Base-by-base conservation (phyloP, 2,797 vertebrate genomes). In the Malacoraja senta region DNA sequence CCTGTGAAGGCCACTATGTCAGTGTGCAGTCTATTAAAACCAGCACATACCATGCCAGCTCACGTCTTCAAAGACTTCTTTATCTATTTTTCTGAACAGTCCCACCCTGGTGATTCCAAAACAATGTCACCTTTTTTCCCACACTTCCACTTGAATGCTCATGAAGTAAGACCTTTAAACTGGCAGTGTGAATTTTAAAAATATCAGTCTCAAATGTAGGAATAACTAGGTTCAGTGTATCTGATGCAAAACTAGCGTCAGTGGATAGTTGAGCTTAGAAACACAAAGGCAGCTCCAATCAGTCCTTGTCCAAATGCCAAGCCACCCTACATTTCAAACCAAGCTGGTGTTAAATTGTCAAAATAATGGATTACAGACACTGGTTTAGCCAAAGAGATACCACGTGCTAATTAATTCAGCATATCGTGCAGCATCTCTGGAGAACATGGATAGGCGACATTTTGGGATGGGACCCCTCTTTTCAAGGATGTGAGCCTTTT, bases 1-100 rank as follows among this genome's bases (percentile, higher is more conserved):
- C 96, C 96, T 95, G 81, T 95, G 95, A 95, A 96, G 95, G 95
- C 94, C 93, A 93, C 93, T 19, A 44, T 93, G 79, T 35, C 93
- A 72, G 83, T 78, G 35, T 38, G 21, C 88, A 91, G n/a, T 53
- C 90, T 91, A 38, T 44, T 74, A 91, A 91, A 71, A 91, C 65
- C 12, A 74, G 24, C 71, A 21, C 12, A 21, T 74, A 74, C 32
- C 71, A 53, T 71, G 72, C 24, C 35, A 13, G 38, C 68, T 65
- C 68, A 74, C 90, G 68, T 44, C 68, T 13, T 74, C 19, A 91
- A 68, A 68, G 32, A 38, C 6, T 53, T 26, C 26, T 72, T 91
- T 91, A 74, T 74, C 65, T 74, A 53, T 29, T 72, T 65, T 53
- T 74, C 35, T 10, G 35, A 91, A 24, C 35, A 72, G 35, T 21